Evolutionary conservation across 2,797 vertebrate species (phyloP), one percentile per base, ranked within the genome.

Genomic region (Echiichthys vipera): DNA sequence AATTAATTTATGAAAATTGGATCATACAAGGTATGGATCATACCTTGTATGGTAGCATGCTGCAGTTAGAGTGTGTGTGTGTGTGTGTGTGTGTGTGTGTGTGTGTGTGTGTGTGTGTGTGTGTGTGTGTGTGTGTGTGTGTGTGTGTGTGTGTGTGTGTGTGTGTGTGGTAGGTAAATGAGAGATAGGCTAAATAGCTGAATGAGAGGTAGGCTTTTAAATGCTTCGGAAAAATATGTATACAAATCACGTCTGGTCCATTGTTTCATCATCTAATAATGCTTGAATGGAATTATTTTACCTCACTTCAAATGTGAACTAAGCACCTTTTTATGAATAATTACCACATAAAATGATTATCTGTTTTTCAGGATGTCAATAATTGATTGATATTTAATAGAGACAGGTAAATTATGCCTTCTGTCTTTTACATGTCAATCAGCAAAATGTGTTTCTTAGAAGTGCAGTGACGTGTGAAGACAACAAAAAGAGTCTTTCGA

Each of bases 401-500:
- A n/a, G n/a, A n/a, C n/a, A n/a, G n/a, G 12, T n/a, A 12, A 8
- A 29, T 32, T 9, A 42, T 10, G 29, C 6, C 32, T 18, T 40
- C 2, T 46, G 2, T 36, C 17, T 29, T 62, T 12, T 11, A 15
- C 11, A 10, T 62, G 36, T 42, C 17, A 58, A 20, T 74, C 37
- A 54, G 30, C 34, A 55, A 5, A 7, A 51, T 71, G 11, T 36
- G 18, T 43, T 50, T 57, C 49, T 42, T 7, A 7, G 20, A 58
- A 24, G 14, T 54, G 55, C 40, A 65, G 12, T 56, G 37, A 76
- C 5, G 22, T 2, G 10, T 32, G 27, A 49, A 83, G n/a, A 37
- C 45, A 70, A 68, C 12, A 25, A 25, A 34, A 34, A n/a, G 12
- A 61, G 25, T 80, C 74, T 53, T 71, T 51, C 17, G 79, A 77